Base-by-base conservation (phyloP, 2,113 vertebrate species). In the Cynopterus brachyotis region DNA sequence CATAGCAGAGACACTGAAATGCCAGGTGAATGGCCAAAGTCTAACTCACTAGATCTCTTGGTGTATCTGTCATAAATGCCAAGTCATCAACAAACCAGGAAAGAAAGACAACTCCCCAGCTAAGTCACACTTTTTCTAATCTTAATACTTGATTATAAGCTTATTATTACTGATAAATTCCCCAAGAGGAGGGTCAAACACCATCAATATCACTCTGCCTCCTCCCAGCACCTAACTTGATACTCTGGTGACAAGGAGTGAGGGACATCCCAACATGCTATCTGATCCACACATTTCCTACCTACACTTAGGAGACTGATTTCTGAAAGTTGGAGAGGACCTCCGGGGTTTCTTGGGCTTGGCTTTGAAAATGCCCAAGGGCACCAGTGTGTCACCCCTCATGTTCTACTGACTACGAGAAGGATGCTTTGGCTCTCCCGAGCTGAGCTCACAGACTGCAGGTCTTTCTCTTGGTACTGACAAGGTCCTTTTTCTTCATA, bases 21-120 rank as follows among this genome's bases (percentile, higher is more conserved):
- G 89, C 26, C 55, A 90, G 76, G 84, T 40, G 55, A 64, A 93
- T 24, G 78, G 93, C 35, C 24, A 62, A 91, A 72, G 53, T 55
- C 88, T 73, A 72, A 79, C 28, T 80, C 53, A 1, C 3, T 73
- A 94, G 81, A 95, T 94, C 47, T 97, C 91, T 95, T 66, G 72
- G 53, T 32, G 67, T 93, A 16, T 15, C 78, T 3, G 85, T 84
- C 66, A 66, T 35, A 80, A 81, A 84, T 28, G 45, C 73, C 86
- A 96, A 80, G 79, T 96, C 66, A 78, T 85, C 35, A 62, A 47
- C 50, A 67, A 92, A 95, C 1, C n/a, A 91, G 91, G 47, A 78
- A 88, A 91, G 66, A 50, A 37, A 88, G 75, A 85, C 17, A 66
- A 75, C 17, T 28, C 42, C 82, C 85, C 88, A 45, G 35, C 42